phyloP scores from a whole-genome alignment of 2,888 invertebrate genomes.

The Nomada goodeniana region DNA sequence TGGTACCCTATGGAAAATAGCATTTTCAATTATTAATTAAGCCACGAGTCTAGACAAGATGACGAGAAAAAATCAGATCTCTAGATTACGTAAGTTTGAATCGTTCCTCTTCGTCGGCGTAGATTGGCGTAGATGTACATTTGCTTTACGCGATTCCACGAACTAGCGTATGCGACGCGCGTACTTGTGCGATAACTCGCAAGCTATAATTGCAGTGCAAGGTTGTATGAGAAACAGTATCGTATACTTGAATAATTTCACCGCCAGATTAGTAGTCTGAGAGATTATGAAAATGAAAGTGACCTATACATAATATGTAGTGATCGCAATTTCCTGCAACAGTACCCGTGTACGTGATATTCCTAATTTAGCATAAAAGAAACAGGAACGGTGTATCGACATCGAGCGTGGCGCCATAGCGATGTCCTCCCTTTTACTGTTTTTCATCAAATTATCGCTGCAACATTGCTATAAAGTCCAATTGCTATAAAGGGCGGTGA shows the following conservation, averaged over 20 bases:
- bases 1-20: not conserved
- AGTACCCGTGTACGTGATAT: not conserved
- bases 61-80: constrained; percentile 30
- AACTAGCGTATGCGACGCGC: constrained; percentile 10
- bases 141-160: constrained; percentile 30
- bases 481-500: not conserved
- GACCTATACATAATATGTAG: too few species aligned
- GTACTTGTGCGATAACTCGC: constrained; percentile 22
- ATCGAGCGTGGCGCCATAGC: too few species aligned
- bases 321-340: too few species aligned
- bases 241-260: too few species aligned
- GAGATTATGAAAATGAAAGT: too few species aligned
- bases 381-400: not conserved
- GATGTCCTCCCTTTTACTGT: too few species aligned
- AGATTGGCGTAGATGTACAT: constrained; percentile 21
- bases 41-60: not conserved
- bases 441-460: not conserved
- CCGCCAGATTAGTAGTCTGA: too few species aligned
- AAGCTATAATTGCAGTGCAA: constrained; percentile 8
- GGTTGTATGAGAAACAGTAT: not conserved
- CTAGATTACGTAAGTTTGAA: constrained; percentile 40
- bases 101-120: constrained; percentile 19
- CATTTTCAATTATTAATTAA: constrained; percentile 4
- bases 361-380: not conserved
- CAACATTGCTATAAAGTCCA: not conserved